Evolutionary conservation across 2,113 vertebrate species (phyloP).

Genomic region (Pteronura brasiliensis): DNA sequence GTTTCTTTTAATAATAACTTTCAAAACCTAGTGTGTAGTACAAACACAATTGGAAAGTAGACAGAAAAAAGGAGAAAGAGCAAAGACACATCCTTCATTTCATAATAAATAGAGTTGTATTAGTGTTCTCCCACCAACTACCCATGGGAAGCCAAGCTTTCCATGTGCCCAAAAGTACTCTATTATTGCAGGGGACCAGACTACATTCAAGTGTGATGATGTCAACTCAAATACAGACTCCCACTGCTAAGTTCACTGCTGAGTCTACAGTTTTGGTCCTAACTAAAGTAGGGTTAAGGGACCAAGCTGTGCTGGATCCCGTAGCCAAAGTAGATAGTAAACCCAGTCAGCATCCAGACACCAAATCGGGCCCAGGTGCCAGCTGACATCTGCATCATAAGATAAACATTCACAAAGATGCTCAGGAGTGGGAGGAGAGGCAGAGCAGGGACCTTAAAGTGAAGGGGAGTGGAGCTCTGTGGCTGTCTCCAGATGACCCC

Average conservation of each 20-base stretch:
- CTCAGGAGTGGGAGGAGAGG: neutral
- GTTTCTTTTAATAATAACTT: neutral
- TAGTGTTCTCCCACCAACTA: neutral
- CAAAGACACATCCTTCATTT: neutral
- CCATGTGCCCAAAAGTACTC: neutral
- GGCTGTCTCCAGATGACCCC: neutral
- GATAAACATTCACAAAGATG: neutral
- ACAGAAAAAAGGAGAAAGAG: neutral
- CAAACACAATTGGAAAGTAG: neutral
- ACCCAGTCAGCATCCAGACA: neutral
- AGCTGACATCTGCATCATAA: neutral
- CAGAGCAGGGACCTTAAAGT: neutral
- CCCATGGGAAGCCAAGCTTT: neutral
- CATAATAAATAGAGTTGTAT: neutral
- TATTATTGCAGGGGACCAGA: neutral
- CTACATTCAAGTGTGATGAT: neutral
- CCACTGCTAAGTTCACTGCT: neutral
- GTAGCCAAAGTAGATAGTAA: neutral
- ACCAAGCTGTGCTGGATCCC: neutral
- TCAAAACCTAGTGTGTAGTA: neutral
- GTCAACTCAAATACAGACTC: neutral
- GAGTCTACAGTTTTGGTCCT: neutral
- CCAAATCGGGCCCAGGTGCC: neutral
- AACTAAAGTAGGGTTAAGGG: neutral
- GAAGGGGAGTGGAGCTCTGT: neutral